Evolutionary conservation across 2,888 invertebrate species (phyloP), one percentile per base, ranked within the genome.

Genomic region (Orthonevra nobilis): DNA sequence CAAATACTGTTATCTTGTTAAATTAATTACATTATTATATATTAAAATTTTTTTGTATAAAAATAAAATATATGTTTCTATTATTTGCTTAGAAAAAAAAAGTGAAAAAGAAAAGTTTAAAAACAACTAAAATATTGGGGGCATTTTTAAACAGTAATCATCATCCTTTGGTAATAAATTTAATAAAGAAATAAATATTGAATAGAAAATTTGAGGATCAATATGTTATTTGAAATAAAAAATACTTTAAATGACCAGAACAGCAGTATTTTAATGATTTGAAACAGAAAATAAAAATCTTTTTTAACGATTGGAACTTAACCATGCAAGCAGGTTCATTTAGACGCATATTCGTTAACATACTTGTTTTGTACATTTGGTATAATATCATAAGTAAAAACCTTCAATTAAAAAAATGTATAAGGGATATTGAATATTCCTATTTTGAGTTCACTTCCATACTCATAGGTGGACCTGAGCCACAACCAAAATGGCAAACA

Each of bases 81-180:
- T 30, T 66, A 30, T 6, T 38, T 30, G 60, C 69, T 81, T 63
- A 79, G 50, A 60, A 61, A 52, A 52, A 30, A 12, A 56, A 56
- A 48, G 60, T 30, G 12, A 56, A 56, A 48, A 72, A 30, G 46
- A 72, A 48, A 38, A 72, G 46, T 72, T 54, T 61, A 68, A 79
- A 61, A 64, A 70, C 77, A 70, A 77, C 64, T 46, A 64, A 77
- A 60, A 40, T 30, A 42, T 73, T 66, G 46, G 73, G 73, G 81
- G 42, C 20, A 69, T 63, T 44, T 74, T 52, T 42, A 58, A 63
- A 74, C 74, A 81, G 81, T 32, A 74, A 81, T 81, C 81, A 81
- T 63, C 81, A 81, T 81, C 81, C 81, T 81, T 74, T 81, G 81
- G 81, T 74, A 63, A 73, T 44, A 81, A 30, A 32, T 32, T 58